Conservation (phyloP, 2,113 vertebrate genomes). For the Herpetotheres cachinnans region DNA sequence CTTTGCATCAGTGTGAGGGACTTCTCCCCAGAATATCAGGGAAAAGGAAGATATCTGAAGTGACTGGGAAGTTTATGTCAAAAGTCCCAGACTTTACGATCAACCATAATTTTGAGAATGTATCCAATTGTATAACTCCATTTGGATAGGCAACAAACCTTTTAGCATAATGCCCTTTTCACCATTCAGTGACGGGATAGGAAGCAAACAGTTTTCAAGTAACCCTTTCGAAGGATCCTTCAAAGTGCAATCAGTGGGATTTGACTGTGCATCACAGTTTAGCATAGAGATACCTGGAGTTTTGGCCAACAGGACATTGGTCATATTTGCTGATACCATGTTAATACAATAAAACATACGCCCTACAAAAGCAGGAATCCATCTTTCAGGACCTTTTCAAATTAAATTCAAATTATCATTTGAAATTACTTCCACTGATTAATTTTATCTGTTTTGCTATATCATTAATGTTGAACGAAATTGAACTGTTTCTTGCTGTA, state of each 20-base stretch:
- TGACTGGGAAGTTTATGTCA: no score
- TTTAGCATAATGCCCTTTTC: no score
- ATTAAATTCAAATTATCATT: neutral
- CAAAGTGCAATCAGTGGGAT: neutral
- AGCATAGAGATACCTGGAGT: neutral
- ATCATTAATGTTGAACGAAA: neutral
- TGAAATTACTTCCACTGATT: neutral
- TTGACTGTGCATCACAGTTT: neutral
- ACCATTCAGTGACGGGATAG: neutral
- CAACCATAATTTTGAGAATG: neutral
- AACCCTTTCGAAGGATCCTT: neutral
- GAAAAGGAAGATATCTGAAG: no score
- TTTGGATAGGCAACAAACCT: neutral
- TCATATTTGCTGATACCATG: neutral
- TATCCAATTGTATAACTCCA: neutral
- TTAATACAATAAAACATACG: neutral
- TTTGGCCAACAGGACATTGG: neutral
- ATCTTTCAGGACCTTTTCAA: neutral
- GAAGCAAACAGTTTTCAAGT: neutral
- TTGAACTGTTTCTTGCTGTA: neutral
- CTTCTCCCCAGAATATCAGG: neutral
- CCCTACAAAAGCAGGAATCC: neutral
- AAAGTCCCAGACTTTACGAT: neutral
- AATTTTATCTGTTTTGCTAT: neutral
- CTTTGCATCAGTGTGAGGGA: neutral